Percentiles rank a stretch among this genome's conserved stretches.
Conservation (phyloP, 2,888 invertebrate species). For the Rhagonycha lutea region DNA sequence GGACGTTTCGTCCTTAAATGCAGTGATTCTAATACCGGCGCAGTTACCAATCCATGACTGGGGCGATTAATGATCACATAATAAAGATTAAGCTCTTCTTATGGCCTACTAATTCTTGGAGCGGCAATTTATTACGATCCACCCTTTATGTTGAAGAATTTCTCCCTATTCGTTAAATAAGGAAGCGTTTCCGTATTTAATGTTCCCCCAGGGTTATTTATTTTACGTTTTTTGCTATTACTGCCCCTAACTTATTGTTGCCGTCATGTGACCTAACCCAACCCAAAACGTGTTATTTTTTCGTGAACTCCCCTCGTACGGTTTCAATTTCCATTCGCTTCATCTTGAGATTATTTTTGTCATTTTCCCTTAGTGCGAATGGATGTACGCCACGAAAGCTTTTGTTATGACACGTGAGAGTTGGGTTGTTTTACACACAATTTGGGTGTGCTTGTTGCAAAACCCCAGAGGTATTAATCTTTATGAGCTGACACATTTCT, state of each 20-base stretch:
- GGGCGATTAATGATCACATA: not conserved
- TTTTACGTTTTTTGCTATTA: not conserved
- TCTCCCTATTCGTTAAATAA: not conserved
- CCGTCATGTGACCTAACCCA: not conserved
- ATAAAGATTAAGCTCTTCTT: not conserved
- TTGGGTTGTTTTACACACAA: not conserved
- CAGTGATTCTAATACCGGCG: not conserved
- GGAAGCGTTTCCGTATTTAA: not conserved
- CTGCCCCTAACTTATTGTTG: not conserved
- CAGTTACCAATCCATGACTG: not conserved
- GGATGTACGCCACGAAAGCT: not conserved
- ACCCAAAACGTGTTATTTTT: not conserved
- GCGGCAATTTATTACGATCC: not conserved
- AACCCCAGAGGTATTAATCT: constrained; percentile 8
- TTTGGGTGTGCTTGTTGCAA: not conserved
- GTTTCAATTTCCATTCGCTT: not conserved
- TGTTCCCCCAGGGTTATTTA: not conserved
- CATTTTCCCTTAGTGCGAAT: not conserved
- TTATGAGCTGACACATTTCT: constrained; percentile 18
- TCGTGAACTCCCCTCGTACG: not conserved
- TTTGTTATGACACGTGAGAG: not conserved
- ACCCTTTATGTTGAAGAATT: not conserved
- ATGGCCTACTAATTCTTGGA: not conserved
- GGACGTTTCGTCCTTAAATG: not conserved
- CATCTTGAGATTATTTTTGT: not conserved